Conservation (phyloP, 2,888 invertebrate species). For the Homarus gammarus region DNA sequence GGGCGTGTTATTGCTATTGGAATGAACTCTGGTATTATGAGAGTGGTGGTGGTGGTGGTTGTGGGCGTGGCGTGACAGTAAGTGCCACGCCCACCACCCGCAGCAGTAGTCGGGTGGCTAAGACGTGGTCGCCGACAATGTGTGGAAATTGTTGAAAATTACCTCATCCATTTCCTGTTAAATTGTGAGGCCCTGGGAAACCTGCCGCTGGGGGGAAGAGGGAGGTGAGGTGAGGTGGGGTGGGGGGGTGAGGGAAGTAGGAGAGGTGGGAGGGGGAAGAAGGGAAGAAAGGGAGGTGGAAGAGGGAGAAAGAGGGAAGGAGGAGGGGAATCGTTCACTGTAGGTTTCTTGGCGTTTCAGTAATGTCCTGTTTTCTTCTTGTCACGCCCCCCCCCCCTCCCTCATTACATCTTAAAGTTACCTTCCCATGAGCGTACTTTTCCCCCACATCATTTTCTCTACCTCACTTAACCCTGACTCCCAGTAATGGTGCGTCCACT, state of each 20-base stretch:
- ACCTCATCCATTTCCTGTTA: slow-evolving; percentile 60
- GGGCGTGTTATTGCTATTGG: too few species aligned
- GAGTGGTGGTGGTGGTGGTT: not conserved
- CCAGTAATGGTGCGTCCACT: too few species aligned
- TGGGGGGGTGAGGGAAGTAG: not conserved
- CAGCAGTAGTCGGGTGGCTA: slow-evolving; percentile 2
- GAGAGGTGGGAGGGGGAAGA: not conserved
- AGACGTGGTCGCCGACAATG: slow-evolving; percentile 39
- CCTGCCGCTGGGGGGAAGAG: slow-evolving; percentile 17
- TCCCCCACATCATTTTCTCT: too few species aligned
- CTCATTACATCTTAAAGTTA: too few species aligned
- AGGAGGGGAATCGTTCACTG: not conserved
- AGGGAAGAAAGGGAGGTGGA: not conserved
- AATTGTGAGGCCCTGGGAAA: slow-evolving; percentile 44
- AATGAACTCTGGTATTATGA: too few species aligned
- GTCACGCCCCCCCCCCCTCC: too few species aligned
- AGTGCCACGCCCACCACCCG: not conserved
- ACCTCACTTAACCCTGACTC: too few species aligned
- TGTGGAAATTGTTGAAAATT: slow-evolving; percentile 61
- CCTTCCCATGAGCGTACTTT: too few species aligned
- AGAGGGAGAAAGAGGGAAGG: not conserved
- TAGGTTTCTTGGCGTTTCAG: not conserved
- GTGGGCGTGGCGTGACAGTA: slow-evolving; percentile 31
- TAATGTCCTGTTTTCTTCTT: slow-evolving; percentile 40
- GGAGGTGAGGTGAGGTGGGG: not conserved